phyloP scores from a whole-genome alignment of 2,797 vertebrate species.

The Streptopelia turtur region DNA sequence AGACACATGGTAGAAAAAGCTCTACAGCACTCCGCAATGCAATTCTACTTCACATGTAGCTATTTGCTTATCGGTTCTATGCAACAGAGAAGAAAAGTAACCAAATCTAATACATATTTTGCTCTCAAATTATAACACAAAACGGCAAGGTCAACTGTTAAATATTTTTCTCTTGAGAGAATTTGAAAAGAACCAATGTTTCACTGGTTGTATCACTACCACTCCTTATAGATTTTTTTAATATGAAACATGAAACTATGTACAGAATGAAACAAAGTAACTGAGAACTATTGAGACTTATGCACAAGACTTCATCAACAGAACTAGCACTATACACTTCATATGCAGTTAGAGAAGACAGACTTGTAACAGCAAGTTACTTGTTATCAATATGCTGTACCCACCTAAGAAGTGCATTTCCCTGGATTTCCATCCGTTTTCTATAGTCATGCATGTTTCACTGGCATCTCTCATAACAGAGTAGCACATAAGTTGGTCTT shows the following conservation, averaged over 20 bases:
- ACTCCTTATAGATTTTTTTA: not conserved
- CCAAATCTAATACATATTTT: not conserved
- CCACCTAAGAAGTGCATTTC: not conserved
- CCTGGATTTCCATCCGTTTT: not conserved
- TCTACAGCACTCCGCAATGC: not conserved
- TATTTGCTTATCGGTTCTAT: not conserved
- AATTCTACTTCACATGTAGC: not conserved
- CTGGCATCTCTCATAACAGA: not conserved
- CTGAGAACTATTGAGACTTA: not conserved
- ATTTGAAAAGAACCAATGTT: not conserved
- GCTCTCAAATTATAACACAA: not conserved
- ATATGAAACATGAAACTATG: not conserved
- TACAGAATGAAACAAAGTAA: not conserved
- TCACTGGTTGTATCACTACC: not conserved
- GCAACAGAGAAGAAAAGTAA: not conserved
- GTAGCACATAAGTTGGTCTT: not conserved
- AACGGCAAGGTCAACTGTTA: not conserved
- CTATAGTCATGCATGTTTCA: not conserved
- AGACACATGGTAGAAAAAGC: not conserved
- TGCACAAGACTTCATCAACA: not conserved
- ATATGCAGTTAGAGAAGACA: not conserved
- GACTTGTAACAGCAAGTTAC: not conserved
- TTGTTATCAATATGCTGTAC: not conserved
- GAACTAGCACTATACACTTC: not conserved
- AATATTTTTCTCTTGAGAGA: not conserved